phyloP scores from a whole-genome alignment of 2,888 invertebrate species.

The Apamea sordens region DNA sequence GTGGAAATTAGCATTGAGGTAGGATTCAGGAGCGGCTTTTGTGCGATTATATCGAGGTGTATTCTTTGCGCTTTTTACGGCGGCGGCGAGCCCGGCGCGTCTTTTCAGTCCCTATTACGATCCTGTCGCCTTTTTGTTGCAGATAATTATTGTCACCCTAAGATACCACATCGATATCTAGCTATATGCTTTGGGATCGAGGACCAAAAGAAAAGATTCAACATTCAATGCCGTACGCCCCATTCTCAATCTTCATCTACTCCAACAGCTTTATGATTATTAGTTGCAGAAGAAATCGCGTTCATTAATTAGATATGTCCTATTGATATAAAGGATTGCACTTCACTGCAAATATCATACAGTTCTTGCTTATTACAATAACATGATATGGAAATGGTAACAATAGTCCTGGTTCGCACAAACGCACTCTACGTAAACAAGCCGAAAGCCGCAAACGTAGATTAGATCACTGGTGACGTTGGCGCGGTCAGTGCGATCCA shows the following conservation, averaged over 20 bases:
- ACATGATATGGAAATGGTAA: constrained; percentile 44
- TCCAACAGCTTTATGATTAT: constrained; percentile 31
- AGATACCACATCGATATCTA: constrained; percentile 74
- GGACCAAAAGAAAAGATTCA: constrained; percentile 41
- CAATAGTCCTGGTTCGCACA: constrained; percentile 41
- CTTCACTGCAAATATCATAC: constrained; percentile 15
- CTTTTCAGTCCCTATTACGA: constrained; percentile 87
- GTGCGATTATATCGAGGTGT: constrained; percentile 91
- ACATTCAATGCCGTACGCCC: constrained; percentile 40
- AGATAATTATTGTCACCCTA: constrained; percentile 85
- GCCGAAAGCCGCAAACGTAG: constrained; percentile 57
- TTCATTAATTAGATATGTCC: constrained; percentile 49
- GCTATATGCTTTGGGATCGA: constrained; percentile 28
- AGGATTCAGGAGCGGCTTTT: constrained; percentile 90
- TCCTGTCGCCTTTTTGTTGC: constrained; percentile 87
- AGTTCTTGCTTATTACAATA: constrained; percentile 51
- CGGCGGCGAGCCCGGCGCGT: constrained; percentile 81
- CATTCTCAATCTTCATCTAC: constrained; percentile 31
- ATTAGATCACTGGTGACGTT: constrained; percentile 72
- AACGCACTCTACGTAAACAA: constrained; percentile 50
- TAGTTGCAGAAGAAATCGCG: constrained; percentile 28
- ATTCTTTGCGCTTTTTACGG: constrained; percentile 90
- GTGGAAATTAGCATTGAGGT: constrained; percentile 91
- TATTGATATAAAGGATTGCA: constrained; percentile 20
- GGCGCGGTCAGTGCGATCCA: constrained; percentile 80